Base-by-base conservation (phyloP, 2,797 vertebrate species). In the Valencia hispanica region DNA sequence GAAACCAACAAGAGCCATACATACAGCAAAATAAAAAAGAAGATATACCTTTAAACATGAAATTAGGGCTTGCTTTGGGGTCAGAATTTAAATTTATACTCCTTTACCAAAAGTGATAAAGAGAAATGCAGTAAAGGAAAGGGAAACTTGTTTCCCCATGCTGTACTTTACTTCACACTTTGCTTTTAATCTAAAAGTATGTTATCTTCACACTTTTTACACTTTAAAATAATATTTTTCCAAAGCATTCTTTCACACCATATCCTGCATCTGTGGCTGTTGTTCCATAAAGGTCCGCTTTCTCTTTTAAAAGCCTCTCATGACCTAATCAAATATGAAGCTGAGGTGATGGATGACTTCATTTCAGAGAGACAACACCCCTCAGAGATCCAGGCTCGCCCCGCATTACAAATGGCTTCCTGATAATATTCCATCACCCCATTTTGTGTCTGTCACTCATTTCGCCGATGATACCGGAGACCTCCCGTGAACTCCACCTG, bases 401-500 rank as follows among this genome's bases (percentile, higher is more conserved):
- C 89, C 84, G 78, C 87, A 88, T 93, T 94, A 93, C 92, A 94
- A 92, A 93, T 90, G 89, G 90, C 89, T 93, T 92, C 91, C 91
- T 92, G 91, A 93, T 93, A 93, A 94, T 92, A 92, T 93, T 93
- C 92, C 92, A 92, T 93, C 91, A 90, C 85, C 87, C 92, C 84
- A 81, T 89, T 94, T 91, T 91, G 91, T 92, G 92, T 90, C 92
- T 94, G 95, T 94, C 95, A 95, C 87, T 96, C 94, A 94, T 89
- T 85, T 87, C 36, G 80, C 88, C 88, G 74, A 79, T 90, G 91
- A 93, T 91, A 93, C 89, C 90, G 43, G 87, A 94, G 92, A 94
- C 95, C 95, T 94, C 93, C 94, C 74, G 81, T 95, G 94, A 95
- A 96, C 94, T 95, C 88, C 85, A 81, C 88, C 89, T 94, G 95